These are phyloP conservation scores for Limnephilus lunatus DNA, from an alignment of 2,888 invertebrate species.

Conservation along the genomic window DNA sequence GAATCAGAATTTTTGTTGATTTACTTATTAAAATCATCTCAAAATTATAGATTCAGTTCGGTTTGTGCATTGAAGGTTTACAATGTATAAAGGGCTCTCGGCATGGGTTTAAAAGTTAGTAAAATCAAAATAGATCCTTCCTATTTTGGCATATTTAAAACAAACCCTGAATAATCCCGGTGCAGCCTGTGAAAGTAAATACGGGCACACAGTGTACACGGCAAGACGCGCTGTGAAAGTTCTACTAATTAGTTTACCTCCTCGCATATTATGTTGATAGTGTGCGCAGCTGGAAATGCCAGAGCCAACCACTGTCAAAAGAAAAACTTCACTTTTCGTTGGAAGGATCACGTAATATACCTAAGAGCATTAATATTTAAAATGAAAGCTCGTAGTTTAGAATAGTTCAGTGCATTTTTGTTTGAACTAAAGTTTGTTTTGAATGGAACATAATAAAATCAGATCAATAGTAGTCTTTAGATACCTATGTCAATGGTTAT, in stretches of 20 bases:
- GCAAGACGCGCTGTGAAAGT: not conserved
- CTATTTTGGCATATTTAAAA: not conserved
- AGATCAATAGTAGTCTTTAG: too few species aligned
- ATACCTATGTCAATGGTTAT: too few species aligned
- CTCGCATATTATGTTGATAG: not conserved
- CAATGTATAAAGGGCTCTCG: not conserved
- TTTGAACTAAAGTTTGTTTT: not conserved
- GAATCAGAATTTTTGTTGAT: not conserved
- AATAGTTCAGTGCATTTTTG: too few species aligned
- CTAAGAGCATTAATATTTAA: too few species aligned
- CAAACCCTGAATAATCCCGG: not conserved
- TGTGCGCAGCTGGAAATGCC: not conserved
- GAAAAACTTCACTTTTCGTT: not conserved
- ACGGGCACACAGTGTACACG: not conserved
- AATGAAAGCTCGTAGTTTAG: too few species aligned
- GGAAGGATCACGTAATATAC: not conserved
- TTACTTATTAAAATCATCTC: too few species aligned
- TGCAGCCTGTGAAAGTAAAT: not conserved
- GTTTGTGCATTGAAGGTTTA: not conserved
- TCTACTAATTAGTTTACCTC: not conserved
- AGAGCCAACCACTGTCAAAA: not conserved
- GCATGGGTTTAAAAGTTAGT: not conserved
- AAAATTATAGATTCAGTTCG: not conserved
- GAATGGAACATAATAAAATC: too few species aligned
- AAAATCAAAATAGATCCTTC: not conserved